Percentiles rank a stretch among this genome's conserved stretches.
Evolutionary conservation across 2,888 invertebrate genomes (phyloP).

Genomic region (Thecocarcelia acutangulata): DNA sequence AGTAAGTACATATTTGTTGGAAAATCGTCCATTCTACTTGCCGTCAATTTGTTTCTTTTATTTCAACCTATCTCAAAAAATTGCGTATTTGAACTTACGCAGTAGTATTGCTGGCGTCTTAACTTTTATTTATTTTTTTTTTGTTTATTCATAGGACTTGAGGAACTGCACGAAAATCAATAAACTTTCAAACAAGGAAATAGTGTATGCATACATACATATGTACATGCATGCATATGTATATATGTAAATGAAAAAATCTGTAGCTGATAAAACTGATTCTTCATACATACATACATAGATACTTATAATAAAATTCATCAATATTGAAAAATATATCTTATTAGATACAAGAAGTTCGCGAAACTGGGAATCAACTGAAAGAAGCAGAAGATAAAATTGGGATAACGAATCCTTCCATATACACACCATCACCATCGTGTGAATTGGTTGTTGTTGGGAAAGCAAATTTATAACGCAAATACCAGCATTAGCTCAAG

Average conservation of each 20-base stretch:
- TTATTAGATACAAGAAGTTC: background rate
- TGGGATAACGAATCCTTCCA: background rate
- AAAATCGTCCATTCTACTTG: constrained; percentile 29
- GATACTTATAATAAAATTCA: background rate
- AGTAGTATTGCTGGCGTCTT: background rate
- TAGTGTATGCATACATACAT: background rate
- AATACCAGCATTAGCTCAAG: background rate
- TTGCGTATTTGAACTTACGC: constrained; percentile 39
- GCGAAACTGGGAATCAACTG: background rate
- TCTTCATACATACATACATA: constrained; percentile 6
- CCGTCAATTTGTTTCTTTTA: constrained; percentile 15
- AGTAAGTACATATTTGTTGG: constrained; percentile 54
- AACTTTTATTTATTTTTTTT: constrained; percentile 1
- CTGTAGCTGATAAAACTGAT: constrained; percentile 11
- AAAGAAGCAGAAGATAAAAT: constrained; percentile 10
- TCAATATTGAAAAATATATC: background rate
- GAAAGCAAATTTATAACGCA: background rate
- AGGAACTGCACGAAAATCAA: constrained; percentile 2
- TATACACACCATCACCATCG: constrained; percentile 8
- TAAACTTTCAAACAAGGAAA: constrained; percentile 33
- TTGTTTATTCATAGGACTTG: background rate
- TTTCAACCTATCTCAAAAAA: constrained; percentile 17
- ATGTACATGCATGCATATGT: background rate
- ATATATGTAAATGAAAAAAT: background rate
- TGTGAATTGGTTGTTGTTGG: constrained; percentile 28